Evolutionary conservation across 2,113 vertebrate species (phyloP), one percentile per base, ranked within the genome.

Genomic region (Chloroceryle aenea): DNA sequence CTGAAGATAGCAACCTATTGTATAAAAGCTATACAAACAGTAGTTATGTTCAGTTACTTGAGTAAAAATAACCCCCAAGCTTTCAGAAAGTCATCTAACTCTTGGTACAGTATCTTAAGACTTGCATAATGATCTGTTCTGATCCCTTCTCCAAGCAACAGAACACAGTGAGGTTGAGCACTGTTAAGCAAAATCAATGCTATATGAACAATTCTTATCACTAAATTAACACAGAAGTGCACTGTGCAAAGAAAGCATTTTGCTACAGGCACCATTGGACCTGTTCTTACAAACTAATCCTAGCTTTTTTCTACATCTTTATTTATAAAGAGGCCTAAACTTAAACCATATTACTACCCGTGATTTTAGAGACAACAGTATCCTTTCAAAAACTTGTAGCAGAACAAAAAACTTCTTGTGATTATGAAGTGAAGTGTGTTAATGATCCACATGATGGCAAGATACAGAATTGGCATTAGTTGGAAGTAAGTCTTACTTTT

Each of bases 401-500:
- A 34, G 22, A 66, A 69, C 19, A 87, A 69, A 85, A 85, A 72
- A 29, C 10, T 56, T 64, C 43, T 2, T 12, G 5, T 27, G 6
- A 80, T 55, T 71, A 58, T 29, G 50, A 74, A 78, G 1, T 40
- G 7, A 69, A 97, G 78, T 26, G 32, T 30, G 75, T 63, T 93
- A 66, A 62, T 36, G 22, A 72, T 50, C 18, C 62, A 40, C 10
- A 15, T 66, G 34, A 90, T 22, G 22, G 12, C 85, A 89, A 84
- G 83, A 67, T 8, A 73, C n/a, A 89, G 30, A 79, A 71, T 2
- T 73, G 8, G 20, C 42, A 82, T 58, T 89, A 79, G 4, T 25
- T 66, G 59, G 16, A 90, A 76, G 9, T 12, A 58, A 88, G 79
- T 98, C 98, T 94, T 98, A 99, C 99, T 98, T 98, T 98, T 98